These are phyloP conservation scores for Thinocorus orbignyianus DNA, from an alignment of 2,113 vertebrate species.

Conservation along the genomic window DNA sequence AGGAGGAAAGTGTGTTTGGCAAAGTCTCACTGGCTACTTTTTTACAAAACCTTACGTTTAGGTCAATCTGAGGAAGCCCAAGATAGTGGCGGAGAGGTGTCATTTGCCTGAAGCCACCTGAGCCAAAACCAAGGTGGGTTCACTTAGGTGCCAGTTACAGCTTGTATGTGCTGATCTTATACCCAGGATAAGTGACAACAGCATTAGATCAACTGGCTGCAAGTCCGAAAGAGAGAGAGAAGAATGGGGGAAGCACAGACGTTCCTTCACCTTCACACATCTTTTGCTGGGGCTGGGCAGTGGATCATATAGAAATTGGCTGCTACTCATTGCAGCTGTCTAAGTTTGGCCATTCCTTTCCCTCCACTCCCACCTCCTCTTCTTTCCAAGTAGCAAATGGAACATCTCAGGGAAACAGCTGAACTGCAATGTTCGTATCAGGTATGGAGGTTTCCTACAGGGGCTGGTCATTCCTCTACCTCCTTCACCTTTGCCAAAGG, in stretches of 20 bases:
- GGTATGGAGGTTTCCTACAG: background rate
- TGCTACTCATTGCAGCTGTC: slow-evolving; percentile 14
- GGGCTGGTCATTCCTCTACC: background rate
- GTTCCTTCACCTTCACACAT: slow-evolving; percentile 40
- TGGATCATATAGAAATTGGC: slow-evolving; percentile 47
- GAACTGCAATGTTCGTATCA: background rate
- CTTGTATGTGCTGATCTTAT: background rate
- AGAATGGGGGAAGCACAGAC: slow-evolving; percentile 38
- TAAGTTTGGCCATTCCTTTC: background rate
- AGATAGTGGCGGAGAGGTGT: background rate
- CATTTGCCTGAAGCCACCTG: background rate
- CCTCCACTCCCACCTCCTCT: background rate
- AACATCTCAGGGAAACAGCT: slow-evolving; percentile 29
- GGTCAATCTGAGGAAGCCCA: background rate
- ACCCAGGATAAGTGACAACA: background rate
- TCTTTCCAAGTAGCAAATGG: slow-evolving; percentile 35
- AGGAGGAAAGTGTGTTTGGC: background rate
- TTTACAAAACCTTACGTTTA: background rate
- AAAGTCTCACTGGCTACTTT: background rate
- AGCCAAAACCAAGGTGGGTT: background rate
- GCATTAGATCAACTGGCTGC: background rate
- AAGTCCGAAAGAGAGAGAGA: background rate
- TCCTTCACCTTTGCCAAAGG: slow-evolving; percentile 17
- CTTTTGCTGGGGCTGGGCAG: slow-evolving; percentile 33
- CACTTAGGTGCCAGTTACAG: background rate